Percentiles rank a stretch among this genome's conserved stretches.
Evolutionary conservation across 2,113 vertebrate genomes (phyloP).

Genomic region (Eubucco bourcierii): DNA sequence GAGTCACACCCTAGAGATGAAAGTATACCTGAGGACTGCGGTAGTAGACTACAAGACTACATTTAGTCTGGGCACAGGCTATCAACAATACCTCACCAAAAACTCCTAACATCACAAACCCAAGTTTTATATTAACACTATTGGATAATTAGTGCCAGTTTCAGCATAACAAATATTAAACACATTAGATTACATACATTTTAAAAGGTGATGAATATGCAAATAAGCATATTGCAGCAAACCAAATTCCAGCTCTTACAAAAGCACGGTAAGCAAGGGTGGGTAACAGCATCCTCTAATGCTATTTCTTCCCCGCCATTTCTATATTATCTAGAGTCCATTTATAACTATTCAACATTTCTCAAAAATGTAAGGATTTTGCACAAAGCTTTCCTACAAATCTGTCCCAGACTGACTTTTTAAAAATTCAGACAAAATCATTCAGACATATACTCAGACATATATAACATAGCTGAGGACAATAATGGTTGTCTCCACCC

Average conservation of each 20-base stretch:
- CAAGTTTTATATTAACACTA: not conserved
- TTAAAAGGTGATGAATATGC: not conserved
- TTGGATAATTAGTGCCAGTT: not conserved
- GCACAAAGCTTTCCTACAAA: not conserved
- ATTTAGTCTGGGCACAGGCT: not conserved
- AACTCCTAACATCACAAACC: not conserved
- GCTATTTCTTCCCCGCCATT: not conserved
- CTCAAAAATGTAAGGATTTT: not conserved
- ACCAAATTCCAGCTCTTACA: not conserved
- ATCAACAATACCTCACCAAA: not conserved
- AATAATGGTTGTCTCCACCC: not conserved
- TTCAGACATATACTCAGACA: not conserved
- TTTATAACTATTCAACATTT: not conserved
- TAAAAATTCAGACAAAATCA: not conserved
- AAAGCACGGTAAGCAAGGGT: not conserved
- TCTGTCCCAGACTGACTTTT: not conserved
- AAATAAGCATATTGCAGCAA: not conserved
- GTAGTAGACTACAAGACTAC: not conserved
- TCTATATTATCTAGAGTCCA: not conserved
- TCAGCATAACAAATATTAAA: not conserved
- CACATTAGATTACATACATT: not conserved
- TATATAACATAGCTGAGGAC: not conserved
- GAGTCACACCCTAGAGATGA: not conserved
- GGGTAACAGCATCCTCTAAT: not conserved
- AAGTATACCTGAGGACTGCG: not conserved